Evolutionary conservation across 2,113 vertebrate species (phyloP), one percentile per base, ranked within the genome.

Genomic region (Garra rufa): DNA sequence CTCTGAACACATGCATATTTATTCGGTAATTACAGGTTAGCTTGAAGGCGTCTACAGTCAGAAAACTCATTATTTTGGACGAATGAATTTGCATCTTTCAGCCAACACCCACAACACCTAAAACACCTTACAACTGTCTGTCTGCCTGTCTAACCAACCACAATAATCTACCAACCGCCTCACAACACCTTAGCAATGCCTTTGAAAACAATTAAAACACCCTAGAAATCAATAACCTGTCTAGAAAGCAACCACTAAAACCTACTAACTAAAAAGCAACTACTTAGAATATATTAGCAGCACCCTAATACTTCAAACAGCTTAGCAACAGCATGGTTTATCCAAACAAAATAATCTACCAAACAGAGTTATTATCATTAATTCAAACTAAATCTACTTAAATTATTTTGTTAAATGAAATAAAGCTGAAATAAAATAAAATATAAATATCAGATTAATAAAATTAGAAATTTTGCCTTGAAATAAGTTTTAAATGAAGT

Each of bases 11-110:
- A 81, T 43, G 17, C 65, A 74, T 19, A 63, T 63, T 57, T 83
- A 76, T 28, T 83, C 24, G 17, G 41, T 24, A 46, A 67, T 87
- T 83, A 74, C 67, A 80, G 83, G 48, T 87, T 65, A 70, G 79
- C 79, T 83, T 50, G 30, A 5, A 83, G 75, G 81, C 67, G 55
- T 28, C 26, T 65, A 38, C 26, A 87, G 28, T 73, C 55, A 24
- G 9, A 71, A 71, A 55, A 30, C 59, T 75, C 75, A 75, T 79
- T 76, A 83, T 44, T 71, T 38, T 38, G 38, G 24, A 38, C 26
- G n/a, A n/a, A 69, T 3, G 65, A 17, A 41, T 34, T 30, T 69
- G 9, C 65, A 55, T 55, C 52, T 55, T 7, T 1, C 17, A 21
- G 65, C 34, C 65, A 69, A 69, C 65, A 73, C 69, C 69, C 69